phyloP scores from a whole-genome alignment of 2,797 vertebrate genomes.

The Hapalemur alaotrensis region DNA sequence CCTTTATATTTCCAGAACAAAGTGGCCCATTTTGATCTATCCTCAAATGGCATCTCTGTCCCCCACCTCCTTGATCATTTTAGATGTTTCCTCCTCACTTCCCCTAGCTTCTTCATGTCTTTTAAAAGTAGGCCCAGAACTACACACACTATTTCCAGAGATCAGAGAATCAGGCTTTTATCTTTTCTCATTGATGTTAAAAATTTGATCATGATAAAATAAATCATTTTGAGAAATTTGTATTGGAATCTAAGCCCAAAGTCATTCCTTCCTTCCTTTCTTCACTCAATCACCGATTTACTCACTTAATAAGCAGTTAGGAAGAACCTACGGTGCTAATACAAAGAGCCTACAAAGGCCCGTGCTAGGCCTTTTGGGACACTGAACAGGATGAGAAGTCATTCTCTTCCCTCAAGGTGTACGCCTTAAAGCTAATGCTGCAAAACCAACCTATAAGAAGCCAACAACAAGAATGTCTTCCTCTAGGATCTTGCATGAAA shows the following conservation, averaged over 20 bases:
- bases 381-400: neutral
- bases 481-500: neutral
- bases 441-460: neutral
- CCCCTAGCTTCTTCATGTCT: conserved; percentile 59
- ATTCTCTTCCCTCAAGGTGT: neutral
- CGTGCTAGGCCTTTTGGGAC: neutral
- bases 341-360: neutral
- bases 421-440: neutral
- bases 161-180: conserved; percentile 73
- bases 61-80: conserved; percentile 70
- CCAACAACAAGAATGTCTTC: neutral
- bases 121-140: conserved; percentile 62
- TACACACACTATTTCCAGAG: conserved; percentile 58
- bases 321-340: neutral
- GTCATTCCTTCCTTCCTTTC: conserved; percentile 4
- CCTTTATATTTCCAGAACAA: conserved; percentile 72
- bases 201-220: conserved; percentile 65
- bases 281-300: neutral
- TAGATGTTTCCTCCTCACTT: conserved; percentile 56
- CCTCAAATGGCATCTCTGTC: conserved; percentile 49
- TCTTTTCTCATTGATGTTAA: conserved; percentile 71
- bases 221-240: conserved; percentile 41
- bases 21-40: conserved; percentile 74
- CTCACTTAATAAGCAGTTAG: neutral
- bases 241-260: conserved; percentile 44